Conservation (phyloP, 2,888 invertebrate genomes). For the Rhorus exstirpatorius region DNA sequence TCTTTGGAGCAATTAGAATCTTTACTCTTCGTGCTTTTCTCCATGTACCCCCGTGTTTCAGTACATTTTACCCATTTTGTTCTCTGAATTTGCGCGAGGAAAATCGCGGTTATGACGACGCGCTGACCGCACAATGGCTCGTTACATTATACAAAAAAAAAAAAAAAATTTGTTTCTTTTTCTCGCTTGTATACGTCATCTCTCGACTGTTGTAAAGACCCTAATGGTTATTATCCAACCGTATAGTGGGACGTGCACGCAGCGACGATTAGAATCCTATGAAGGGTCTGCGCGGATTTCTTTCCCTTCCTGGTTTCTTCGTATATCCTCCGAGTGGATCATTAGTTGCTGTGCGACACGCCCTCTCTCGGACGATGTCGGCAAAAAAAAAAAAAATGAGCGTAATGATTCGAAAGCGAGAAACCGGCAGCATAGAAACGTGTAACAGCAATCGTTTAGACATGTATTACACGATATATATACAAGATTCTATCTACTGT, state of each 20-base stretch:
- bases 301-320: constrained; percentile 28
- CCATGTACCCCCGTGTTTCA: constrained; percentile 27
- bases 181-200: neutral
- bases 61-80: constrained; percentile 37
- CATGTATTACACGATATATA: constrained; percentile 13
- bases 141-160: constrained; percentile 19
- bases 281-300: constrained; percentile 7
- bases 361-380: constrained; percentile 22
- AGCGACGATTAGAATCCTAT: constrained; percentile 57
- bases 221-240: constrained; percentile 9
- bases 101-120: constrained; percentile 35
- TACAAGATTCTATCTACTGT: constrained; percentile 19
- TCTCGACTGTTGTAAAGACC: constrained; percentile 28
- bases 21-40: constrained; percentile 41
- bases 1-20: constrained; percentile 59
- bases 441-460: constrained; percentile 14
- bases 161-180: constrained; percentile 12
- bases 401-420: constrained; percentile 58
- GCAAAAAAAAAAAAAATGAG: constrained; percentile 40
- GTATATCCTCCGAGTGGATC: constrained; percentile 49
- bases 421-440: constrained; percentile 31
- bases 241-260: neutral
- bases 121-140: constrained; percentile 55
- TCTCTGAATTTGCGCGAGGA: constrained; percentile 4
- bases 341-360: constrained; percentile 60